phyloP scores from a whole-genome alignment of 2,888 invertebrate species.

The Caenorhabditis becei region DNA sequence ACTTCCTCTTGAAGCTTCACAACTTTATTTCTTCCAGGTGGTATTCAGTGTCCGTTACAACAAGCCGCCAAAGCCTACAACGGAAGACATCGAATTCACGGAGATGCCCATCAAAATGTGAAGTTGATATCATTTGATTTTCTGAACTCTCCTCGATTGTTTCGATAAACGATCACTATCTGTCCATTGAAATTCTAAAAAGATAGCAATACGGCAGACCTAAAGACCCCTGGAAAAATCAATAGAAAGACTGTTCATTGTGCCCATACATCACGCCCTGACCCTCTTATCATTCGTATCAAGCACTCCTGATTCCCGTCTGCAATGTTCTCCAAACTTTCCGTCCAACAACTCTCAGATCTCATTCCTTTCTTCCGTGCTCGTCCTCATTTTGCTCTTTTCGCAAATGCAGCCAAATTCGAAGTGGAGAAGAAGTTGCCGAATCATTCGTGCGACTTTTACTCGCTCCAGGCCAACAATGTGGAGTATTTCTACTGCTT shows the following conservation, averaged over 20 bases:
- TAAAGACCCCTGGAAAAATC: slow-evolving; percentile 10
- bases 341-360: slow-evolving; percentile 11
- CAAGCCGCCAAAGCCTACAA: neutral
- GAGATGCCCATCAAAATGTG: slow-evolving; percentile 12
- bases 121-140: slow-evolving; percentile 9
- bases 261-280: neutral
- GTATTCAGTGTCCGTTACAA: slow-evolving; percentile 46
- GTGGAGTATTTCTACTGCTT: slow-evolving; percentile 29
- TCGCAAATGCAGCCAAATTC: slow-evolving; percentile 34
- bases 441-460: slow-evolving; percentile 38
- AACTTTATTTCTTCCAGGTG: slow-evolving; percentile 24
- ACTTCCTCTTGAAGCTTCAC: neutral
- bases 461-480: slow-evolving; percentile 10
- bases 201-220: neutral
- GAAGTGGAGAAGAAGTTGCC: slow-evolving; percentile 23
- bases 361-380: slow-evolving; percentile 28
- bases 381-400: slow-evolving; percentile 24
- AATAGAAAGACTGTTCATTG: neutral
- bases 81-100: neutral
- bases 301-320: neutral
- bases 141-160: slow-evolving; percentile 9
- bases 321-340: slow-evolving; percentile 29
- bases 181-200: neutral
- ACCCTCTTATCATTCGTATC: slow-evolving; percentile 6
- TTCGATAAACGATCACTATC: neutral